A percentile compares a stretch with the other conserved stretches of the same genome.
phyloP scores from a whole-genome alignment of 2,888 invertebrate genomes.

The Amiota minor region DNA sequence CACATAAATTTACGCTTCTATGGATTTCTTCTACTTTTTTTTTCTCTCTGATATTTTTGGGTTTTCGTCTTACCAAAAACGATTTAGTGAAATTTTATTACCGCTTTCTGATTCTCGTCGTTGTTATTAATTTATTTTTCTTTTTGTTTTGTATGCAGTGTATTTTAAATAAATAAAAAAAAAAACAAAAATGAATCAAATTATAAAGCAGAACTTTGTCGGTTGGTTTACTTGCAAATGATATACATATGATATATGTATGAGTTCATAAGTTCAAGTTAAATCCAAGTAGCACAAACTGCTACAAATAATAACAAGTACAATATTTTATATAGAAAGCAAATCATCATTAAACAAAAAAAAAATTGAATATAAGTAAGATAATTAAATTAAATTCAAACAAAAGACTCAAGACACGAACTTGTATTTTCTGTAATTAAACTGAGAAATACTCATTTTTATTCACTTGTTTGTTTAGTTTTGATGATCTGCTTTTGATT shows the following conservation, averaged over 20 bases:
- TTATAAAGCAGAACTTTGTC: conserved; percentile 19
- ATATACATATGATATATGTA: conserved; percentile 2
- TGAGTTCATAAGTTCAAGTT: conserved; percentile 52
- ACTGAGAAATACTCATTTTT: background rate
- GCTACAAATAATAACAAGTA: conserved; percentile 43
- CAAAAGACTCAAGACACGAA: conserved; percentile 56
- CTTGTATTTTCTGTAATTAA: conserved; percentile 17
- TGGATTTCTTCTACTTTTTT: conserved; percentile 48
- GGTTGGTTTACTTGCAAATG: background rate
- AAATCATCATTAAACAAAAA: conserved; percentile 24
- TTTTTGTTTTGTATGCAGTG: conserved; percentile 33
- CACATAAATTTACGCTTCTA: conserved; percentile 36
- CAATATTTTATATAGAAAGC: conserved; percentile 5
- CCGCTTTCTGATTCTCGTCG: conserved; percentile 26
- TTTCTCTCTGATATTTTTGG: conserved; percentile 48
- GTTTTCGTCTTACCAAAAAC: conserved; percentile 53
- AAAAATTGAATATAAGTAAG: background rate
- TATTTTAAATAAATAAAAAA: conserved; percentile 34
- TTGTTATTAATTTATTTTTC: conserved; percentile 34
- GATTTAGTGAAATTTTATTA: conserved; percentile 59
- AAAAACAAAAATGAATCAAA: no score
- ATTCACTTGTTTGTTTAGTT: background rate
- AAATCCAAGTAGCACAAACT: conserved; percentile 39
- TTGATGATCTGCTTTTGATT: no score
- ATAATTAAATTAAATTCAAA: conserved; percentile 33